phyloP scores from a whole-genome alignment of 2,797 vertebrate species.

The Garrulus glandarius region DNA sequence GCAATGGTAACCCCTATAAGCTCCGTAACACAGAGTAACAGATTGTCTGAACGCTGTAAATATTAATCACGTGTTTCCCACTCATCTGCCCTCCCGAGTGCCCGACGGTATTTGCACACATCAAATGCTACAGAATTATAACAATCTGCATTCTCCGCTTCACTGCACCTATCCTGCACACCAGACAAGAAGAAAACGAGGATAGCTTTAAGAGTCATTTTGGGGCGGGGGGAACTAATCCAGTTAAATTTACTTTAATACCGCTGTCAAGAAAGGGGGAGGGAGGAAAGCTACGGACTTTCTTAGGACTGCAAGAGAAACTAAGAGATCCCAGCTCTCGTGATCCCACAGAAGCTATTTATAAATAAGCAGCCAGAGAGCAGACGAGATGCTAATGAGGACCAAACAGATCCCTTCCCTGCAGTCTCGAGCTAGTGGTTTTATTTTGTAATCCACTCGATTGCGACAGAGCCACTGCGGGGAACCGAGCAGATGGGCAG shows the following conservation, averaged over 20 bases:
- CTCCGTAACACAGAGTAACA: not conserved
- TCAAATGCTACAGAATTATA: not conserved
- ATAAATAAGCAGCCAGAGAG: not conserved
- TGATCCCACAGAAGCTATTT: not conserved
- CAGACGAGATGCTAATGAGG: not conserved
- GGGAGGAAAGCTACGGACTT: not conserved
- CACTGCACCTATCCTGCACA: not conserved
- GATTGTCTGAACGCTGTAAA: not conserved
- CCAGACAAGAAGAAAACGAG: not conserved
- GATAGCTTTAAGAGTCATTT: not conserved
- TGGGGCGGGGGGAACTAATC: not conserved
- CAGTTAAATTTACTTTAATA: not conserved
- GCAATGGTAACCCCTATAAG: not conserved
- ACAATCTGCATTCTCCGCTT: not conserved
- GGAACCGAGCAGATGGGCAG: not conserved
- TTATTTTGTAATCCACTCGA: not conserved
- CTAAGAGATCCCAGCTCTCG: not conserved
- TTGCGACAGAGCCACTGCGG: not conserved
- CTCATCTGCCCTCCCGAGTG: not conserved
- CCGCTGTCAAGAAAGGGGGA: not conserved
- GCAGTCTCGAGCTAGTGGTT: not conserved
- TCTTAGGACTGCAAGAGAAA: not conserved
- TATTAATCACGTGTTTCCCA: constrained; percentile 1
- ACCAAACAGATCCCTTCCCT: not conserved
- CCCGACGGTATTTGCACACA: not conserved